Percentiles rank a stretch among this genome's conserved stretches.
phyloP scores from a whole-genome alignment of 2,113 vertebrate species.

The Cottus gobio region DNA sequence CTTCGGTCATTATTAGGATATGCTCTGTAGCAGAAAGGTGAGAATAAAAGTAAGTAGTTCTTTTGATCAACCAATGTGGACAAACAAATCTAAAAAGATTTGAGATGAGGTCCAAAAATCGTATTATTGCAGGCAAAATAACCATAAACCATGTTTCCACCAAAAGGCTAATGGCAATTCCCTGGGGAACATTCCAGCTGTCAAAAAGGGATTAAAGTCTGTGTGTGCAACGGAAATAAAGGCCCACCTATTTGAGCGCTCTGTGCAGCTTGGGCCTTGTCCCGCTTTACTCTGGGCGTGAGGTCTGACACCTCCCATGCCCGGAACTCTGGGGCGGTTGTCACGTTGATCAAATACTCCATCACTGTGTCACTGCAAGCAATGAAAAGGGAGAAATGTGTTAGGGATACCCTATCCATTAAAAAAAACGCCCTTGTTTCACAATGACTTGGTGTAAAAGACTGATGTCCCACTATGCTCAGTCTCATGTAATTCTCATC shows the following conservation, averaged over 20 bases:
- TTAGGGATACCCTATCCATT: not conserved
- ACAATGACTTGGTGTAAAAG: not conserved
- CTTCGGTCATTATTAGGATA: too few species aligned
- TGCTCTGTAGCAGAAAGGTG: not conserved
- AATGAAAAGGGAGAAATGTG: not conserved
- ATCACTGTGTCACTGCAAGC: constrained; percentile 92
- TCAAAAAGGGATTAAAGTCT: not conserved
- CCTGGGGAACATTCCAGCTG: not conserved
- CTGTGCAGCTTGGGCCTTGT: constrained; percentile 88
- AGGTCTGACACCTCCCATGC: constrained; percentile 92
- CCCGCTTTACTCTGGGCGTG: constrained; percentile 83
- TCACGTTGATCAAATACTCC: constrained; percentile 98
- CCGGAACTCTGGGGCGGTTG: constrained; percentile 94
- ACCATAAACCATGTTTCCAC: not conserved
- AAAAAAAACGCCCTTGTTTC: not conserved
- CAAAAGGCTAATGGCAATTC: not conserved
- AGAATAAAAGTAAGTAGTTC: not conserved
- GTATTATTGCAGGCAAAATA: not conserved
- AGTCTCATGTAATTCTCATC: not conserved
- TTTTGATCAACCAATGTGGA: not conserved
- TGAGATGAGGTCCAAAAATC: not conserved
- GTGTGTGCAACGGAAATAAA: not conserved
- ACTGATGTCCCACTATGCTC: not conserved
- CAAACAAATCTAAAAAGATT: not conserved
- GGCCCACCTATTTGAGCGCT: constrained; percentile 88